phyloP scores from a whole-genome alignment of 2,797 vertebrate species.

The Taenioides sp. region DNA sequence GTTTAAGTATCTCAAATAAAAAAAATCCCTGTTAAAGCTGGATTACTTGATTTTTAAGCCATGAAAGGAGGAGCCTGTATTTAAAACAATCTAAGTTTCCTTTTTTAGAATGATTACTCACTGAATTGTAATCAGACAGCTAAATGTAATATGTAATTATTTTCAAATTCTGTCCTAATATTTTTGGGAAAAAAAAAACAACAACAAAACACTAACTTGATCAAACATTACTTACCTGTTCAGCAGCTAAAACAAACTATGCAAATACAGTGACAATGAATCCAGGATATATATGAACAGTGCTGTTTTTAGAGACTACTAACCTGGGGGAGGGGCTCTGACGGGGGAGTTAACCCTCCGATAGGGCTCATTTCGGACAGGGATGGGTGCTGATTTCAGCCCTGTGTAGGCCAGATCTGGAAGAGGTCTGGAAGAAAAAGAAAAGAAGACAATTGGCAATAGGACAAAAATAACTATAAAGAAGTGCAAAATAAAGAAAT shows the following conservation, averaged over 20 bases:
- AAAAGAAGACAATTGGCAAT: neutral
- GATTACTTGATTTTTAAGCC: too few species aligned
- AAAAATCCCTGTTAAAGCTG: too few species aligned
- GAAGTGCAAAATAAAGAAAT: too few species aligned
- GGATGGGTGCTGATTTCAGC: conserved; percentile 59
- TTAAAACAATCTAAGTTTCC: neutral
- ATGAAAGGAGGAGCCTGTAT: too few species aligned
- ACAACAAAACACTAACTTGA: neutral
- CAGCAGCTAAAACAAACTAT: conserved; percentile 22
- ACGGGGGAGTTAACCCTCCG: conserved; percentile 70
- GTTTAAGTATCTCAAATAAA: neutral
- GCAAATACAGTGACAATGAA: conserved; percentile 28
- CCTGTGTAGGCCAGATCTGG: conserved; percentile 64
- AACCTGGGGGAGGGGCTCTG: conserved; percentile 71
- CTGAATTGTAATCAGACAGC: neutral
- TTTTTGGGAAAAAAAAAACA: too few species aligned
- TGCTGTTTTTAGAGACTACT: conserved; percentile 18
- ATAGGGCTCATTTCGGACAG: conserved; percentile 59
- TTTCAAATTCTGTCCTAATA: too few species aligned
- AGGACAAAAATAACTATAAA: neutral
- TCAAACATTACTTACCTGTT: conserved; percentile 5
- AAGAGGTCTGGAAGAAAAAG: conserved; percentile 63
- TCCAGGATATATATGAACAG: neutral
- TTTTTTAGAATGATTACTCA: neutral
- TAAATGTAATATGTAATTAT: neutral